Conservation (phyloP, 2,113 vertebrate genomes). For the Todiramphus chloris region DNA sequence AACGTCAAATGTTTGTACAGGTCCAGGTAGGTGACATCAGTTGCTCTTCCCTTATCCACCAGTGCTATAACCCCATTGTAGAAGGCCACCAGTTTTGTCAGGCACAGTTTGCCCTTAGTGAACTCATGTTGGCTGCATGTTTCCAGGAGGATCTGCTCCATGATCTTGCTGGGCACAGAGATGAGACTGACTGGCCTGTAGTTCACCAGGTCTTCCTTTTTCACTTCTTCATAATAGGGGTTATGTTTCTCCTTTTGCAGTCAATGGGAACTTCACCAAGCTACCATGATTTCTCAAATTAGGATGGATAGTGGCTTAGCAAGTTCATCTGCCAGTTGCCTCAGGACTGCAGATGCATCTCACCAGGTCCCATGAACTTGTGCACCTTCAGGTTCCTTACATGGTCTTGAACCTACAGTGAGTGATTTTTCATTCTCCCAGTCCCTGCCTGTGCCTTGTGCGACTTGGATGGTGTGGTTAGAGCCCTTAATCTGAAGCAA, state of each 20-base stretch:
- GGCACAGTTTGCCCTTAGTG: not conserved
- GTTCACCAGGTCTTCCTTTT: not conserved
- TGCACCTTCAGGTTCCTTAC: not conserved
- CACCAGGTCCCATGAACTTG: too few relatives aligned
- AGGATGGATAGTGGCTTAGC: not conserved
- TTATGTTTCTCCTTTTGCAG: not conserved
- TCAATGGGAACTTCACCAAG: not conserved
- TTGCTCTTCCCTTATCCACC: not conserved
- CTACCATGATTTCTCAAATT: not conserved
- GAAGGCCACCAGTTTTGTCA: not conserved
- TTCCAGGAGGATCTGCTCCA: too few relatives aligned
- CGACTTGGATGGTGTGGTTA: not conserved
- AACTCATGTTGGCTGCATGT: too few relatives aligned
- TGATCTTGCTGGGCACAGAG: too few relatives aligned
- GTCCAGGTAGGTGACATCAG: not conserved
- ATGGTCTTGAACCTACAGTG: not conserved
- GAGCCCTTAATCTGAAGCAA: not conserved
- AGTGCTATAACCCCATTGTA: not conserved
- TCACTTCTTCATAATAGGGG: not conserved
- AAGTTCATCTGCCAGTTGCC: not conserved
- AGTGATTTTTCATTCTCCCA: not conserved
- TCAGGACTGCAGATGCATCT: too few relatives aligned
- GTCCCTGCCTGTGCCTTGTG: not conserved
- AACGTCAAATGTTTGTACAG: not conserved
- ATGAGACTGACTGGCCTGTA: too few relatives aligned